Evolutionary conservation across 2,888 invertebrate genomes (phyloP), one percentile per base, ranked within the genome.

Genomic region (Hofmannophila pseudospretella): DNA sequence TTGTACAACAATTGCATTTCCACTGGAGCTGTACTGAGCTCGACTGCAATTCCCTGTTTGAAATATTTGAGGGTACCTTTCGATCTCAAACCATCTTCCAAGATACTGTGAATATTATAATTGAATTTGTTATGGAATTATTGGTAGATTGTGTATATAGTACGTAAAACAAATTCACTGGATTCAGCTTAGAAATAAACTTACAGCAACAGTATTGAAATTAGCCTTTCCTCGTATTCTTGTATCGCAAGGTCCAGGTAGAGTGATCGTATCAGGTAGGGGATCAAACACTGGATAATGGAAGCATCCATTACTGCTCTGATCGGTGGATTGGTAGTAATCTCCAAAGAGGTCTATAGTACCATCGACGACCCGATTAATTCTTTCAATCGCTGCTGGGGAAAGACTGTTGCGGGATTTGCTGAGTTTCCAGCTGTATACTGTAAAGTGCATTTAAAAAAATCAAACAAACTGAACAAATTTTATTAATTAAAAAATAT

Each of bases 21-120:
- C n/a, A n/a, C n/a, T n/a, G n/a, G n/a, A 10, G 11, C 1, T 7
- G 61, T 69, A n/a, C 34, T 82, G 74, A 0, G 90, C 89, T 1
- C 89, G 89, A 14, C 89, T 87, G 54, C 92, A 92, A 48, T 88
- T 85, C 0, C 91, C 91, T 2, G 72, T 75, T 69, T 92, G 90
- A 51, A 88, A 87, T 0, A 87, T 38, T 31, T 89, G 85, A 35
- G 91, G 91, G 57, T 91, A 92, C 45, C 89, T 85, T 46, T 89
- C 89, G 2, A 88, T 84, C 68, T 92, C 92, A 54, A 88, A 89
- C 92, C 92, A 92, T 52, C 82, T 84, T 30, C 75, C 76, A 0
- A 67, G 42, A 38, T 70, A 80, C 80, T 81, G 54, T 1, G 53
- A 52, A 38, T n/a, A n/a, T n/a, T n/a, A n/a, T n/a, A n/a, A n/a